Evolutionary conservation across 1,140 invertebrate genomes (phyloP), one percentile per base, ranked within the genome.

Genomic region (Eriosoma lanigerum): DNA sequence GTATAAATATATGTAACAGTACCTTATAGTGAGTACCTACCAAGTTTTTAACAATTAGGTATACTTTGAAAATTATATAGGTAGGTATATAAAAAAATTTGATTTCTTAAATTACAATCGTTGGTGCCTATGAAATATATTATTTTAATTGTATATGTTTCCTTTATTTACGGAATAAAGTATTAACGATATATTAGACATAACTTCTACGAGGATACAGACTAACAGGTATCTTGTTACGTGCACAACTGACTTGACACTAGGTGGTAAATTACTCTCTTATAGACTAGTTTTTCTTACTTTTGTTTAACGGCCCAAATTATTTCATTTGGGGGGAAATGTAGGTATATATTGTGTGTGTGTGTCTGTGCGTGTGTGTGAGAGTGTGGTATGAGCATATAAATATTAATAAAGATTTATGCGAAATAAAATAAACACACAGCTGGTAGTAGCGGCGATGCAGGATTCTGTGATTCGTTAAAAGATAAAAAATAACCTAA

Each of bases 271-370:
- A 78, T 78, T 78, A 46, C 56, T 78, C 56, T 60, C 56, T 44
- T 78, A 60, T 46, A 62, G 75, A 78, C 75, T 62, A 78, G 75
- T 78, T 78, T 78, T 78, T 60, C 75, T 78, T 78, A 75, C 54
- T 56, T 75, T 75, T 75, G 38, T 60, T 62, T 60, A 60, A 56
- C 52, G 75, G 38, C 38, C 54, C 52, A 58, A 78, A 78, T 78
- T 44, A 78, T 78, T 78, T 78, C 38, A 48, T 78, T 78, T 78
- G 38, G 75, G 75, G 68, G 75, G 75, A 46, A 76, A 76, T 50
- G 64, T n/a, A 38, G 32, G 32, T 44, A 9, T 50, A 17, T 50
- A 8, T 64, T 48, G n/a, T 26, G 24, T 24, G 44, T 17, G 8
- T 19, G 44, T 12, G 10, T 50, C 1, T 66, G n/a, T 17, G 21